These are phyloP conservation scores for Crocuta crocuta DNA, from an alignment of 2,113 vertebrate genomes.

Conservation along the genomic window DNA sequence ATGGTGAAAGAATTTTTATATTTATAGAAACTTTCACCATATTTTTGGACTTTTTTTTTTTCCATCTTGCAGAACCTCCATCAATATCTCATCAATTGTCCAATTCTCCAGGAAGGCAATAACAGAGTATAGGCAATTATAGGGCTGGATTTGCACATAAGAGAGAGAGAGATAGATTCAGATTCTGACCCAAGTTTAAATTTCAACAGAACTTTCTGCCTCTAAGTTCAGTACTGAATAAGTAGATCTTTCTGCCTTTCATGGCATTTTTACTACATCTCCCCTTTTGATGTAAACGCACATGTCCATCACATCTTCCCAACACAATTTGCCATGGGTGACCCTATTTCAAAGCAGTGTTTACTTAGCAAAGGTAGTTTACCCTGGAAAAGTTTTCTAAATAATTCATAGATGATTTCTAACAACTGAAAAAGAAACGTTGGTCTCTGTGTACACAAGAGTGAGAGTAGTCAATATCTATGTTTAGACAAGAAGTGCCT, in stretches of 20 bases:
- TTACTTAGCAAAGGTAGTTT: conserved; percentile 66
- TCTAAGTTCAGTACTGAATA: background rate
- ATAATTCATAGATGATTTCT: conserved; percentile 56
- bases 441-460: background rate
- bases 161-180: background rate
- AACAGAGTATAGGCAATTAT: conserved; percentile 25
- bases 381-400: conserved; percentile 57
- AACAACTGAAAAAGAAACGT: conserved; percentile 46
- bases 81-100: conserved; percentile 59
- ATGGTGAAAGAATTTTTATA: background rate
- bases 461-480: background rate
- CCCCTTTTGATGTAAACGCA: background rate
- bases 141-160: conserved; percentile 9
- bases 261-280: background rate
- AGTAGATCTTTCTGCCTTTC: background rate
- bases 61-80: background rate
- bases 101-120: conserved; percentile 26
- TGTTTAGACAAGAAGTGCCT: background rate
- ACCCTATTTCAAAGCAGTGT: conserved; percentile 62
- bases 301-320: background rate
- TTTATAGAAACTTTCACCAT: conserved; percentile 1
- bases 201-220: background rate
- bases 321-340: background rate
- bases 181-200: conserved; percentile 35
- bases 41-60: background rate